Conservation (phyloP, 2,797 vertebrate genomes). For the Gobionotothen gibberifrons region DNA sequence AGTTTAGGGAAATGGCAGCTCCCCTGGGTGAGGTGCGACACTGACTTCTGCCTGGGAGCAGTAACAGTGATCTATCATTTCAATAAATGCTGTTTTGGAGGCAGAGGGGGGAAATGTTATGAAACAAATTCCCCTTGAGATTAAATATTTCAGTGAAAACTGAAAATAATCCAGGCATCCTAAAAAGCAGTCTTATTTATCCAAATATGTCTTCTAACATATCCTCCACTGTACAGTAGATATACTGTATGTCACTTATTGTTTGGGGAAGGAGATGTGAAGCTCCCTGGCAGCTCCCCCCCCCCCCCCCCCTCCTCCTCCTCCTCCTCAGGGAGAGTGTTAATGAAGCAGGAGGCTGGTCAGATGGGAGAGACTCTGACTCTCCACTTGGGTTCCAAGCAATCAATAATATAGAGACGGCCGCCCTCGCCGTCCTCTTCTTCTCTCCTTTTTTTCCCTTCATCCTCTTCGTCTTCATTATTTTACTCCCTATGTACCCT, state of each 20-base stretch:
- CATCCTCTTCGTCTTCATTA: constrained; percentile 49
- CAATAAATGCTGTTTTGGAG: constrained; percentile 15
- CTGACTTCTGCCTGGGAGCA: constrained; percentile 17
- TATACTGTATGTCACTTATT: constrained; percentile 49
- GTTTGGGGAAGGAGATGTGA: constrained; percentile 62
- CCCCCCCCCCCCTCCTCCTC: constrained; percentile 36
- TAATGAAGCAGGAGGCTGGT: constrained; percentile 75
- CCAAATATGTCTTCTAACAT: constrained; percentile 23
- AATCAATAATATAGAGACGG: constrained; percentile 71
- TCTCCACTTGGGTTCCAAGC: constrained; percentile 63
- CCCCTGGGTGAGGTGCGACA: constrained; percentile 7
- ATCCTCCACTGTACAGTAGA: constrained; percentile 32
- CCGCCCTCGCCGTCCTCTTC: constrained; percentile 39
- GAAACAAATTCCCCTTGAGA: constrained; percentile 2
- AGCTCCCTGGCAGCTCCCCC: constrained; percentile 43
- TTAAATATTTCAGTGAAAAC: constrained; percentile 18
- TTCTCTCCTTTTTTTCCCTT: constrained; percentile 41
- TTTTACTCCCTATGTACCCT: constrained; percentile 22
- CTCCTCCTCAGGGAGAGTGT: constrained; percentile 63
- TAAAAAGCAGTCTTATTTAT: constrained; percentile 15
- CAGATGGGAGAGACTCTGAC: constrained; percentile 60
- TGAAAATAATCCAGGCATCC: constrained; percentile 2
- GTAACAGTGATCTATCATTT: constrained; percentile 29
- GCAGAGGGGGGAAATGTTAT: not conserved
- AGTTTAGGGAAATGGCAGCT: constrained; percentile 32